These are phyloP conservation scores for Ischnus inquisitorius DNA, from an alignment of 2,888 invertebrate species.

Conservation along the genomic window DNA sequence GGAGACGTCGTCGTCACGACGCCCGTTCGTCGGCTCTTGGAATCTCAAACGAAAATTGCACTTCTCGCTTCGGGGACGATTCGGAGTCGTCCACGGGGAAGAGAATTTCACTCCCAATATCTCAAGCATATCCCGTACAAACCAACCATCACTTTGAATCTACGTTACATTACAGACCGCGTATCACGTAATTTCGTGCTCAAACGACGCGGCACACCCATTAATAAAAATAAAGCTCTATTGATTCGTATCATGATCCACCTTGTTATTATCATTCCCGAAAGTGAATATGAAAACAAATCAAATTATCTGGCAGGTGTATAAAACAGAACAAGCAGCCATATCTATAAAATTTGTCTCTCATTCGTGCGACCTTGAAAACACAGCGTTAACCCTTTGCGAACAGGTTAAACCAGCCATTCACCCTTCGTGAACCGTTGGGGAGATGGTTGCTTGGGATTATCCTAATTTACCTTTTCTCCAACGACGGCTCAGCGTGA, in stretches of 20 bases:
- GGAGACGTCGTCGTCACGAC: conserved; percentile 28
- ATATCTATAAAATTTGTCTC: neutral
- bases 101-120: conserved; percentile 16
- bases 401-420: conserved; percentile 26
- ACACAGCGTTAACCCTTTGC: conserved; percentile 5
- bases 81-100: conserved; percentile 10
- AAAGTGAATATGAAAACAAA: neutral
- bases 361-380: neutral
- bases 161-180: conserved; percentile 42
- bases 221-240: conserved; percentile 10
- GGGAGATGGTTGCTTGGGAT: conserved; percentile 24
- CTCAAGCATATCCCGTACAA: conserved; percentile 22
- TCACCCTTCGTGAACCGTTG: conserved; percentile 30
- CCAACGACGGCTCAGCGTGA: neutral
- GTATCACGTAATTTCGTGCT: conserved; percentile 24
- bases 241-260: conserved; percentile 20
- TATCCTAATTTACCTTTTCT: conserved; percentile 41
- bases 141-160: conserved; percentile 16
- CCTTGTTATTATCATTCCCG: conserved; percentile 1
- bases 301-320: neutral
- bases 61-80: conserved; percentile 40
- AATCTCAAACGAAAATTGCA: conserved; percentile 64
- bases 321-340: neutral
- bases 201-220: neutral
- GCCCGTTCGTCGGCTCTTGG: conserved; percentile 15